Conservation (phyloP, 2,113 vertebrate genomes). For the Centrocercus urophasianus region DNA sequence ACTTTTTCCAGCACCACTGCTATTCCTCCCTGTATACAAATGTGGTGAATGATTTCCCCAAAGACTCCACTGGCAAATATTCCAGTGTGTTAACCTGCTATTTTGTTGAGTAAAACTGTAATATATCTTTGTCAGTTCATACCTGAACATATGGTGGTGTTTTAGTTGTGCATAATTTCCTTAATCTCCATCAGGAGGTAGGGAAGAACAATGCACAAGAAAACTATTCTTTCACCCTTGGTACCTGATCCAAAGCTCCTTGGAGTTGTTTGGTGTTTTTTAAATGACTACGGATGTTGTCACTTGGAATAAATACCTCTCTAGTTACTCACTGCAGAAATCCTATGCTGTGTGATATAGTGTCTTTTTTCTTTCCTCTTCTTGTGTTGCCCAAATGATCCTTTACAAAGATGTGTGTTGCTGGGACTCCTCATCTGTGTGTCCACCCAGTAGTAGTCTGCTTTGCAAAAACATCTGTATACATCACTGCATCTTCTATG, state of each 20-base stretch:
- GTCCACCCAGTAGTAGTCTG: not conserved
- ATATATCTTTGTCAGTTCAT: not conserved
- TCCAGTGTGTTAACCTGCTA: not conserved
- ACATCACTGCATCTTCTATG: not conserved
- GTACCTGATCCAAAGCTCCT: not conserved
- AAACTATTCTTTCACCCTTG: not conserved
- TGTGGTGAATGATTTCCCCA: not conserved
- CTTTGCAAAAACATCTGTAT: not conserved
- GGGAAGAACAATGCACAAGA: not conserved
- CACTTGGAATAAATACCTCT: not conserved
- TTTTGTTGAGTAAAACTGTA: not conserved
- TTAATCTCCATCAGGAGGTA: not conserved
- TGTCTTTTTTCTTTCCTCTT: not conserved
- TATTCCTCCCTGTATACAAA: not conserved
- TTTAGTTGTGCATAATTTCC: not conserved
- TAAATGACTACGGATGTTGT: not conserved
- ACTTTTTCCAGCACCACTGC: not conserved
- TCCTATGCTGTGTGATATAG: fast-evolving
- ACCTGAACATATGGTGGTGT: not conserved
- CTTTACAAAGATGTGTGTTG: not conserved
- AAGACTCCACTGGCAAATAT: not conserved
- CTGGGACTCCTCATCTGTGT: not conserved
- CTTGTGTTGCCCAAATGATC: not conserved
- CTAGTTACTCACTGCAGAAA: not conserved
- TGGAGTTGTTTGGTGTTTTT: not conserved